Evolutionary conservation across 2,113 vertebrate species (phyloP).

Genomic region (Bubo bubo): DNA sequence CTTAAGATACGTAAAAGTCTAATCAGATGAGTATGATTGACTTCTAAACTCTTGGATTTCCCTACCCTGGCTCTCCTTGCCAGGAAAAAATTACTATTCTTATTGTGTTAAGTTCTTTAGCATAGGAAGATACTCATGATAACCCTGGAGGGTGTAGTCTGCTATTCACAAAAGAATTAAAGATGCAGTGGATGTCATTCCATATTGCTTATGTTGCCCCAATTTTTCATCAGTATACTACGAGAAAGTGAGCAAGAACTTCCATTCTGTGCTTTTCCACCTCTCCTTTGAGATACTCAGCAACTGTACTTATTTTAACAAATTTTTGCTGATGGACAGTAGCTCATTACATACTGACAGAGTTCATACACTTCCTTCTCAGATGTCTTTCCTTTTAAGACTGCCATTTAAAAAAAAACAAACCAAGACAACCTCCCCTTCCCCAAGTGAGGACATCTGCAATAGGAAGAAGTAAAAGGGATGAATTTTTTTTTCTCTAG

Average conservation of each 20-base stretch:
- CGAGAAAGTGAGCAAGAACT: neutral
- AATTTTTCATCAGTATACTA: neutral
- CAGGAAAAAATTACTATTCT: neutral
- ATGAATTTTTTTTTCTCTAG: neutral
- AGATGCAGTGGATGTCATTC: neutral
- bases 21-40: neutral
- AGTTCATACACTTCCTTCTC: neutral
- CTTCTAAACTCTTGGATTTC: neutral
- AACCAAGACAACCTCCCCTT: neutral
- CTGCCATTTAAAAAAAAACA: neutral
- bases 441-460: neutral
- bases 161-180: neutral
- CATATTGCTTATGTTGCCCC: neutral
- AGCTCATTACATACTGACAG: neutral
- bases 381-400: neutral
- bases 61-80: neutral
- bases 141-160: neutral
- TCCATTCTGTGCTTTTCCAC: neutral
- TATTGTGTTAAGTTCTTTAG: neutral
- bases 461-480: neutral
- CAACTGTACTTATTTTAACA: neutral
- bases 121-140: neutral
- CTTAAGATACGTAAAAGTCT: neutral
- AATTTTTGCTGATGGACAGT: neutral
- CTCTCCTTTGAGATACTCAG: neutral